phyloP scores from a whole-genome alignment of 2,113 vertebrate species.

The Hystrix cristata region DNA sequence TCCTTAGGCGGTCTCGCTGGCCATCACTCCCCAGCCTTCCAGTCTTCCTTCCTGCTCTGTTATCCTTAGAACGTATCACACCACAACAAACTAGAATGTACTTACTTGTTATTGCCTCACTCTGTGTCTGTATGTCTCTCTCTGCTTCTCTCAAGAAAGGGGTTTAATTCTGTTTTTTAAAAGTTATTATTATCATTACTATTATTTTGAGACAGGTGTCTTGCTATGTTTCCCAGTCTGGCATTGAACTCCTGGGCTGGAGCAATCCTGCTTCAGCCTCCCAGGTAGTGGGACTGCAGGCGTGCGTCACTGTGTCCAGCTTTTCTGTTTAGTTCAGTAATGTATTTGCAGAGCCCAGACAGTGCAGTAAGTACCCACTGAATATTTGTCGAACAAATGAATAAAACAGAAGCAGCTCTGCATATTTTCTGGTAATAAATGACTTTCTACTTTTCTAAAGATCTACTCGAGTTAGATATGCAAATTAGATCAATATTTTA shows the following conservation, averaged over 20 bases:
- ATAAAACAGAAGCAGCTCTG: neutral
- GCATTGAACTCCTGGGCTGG: neutral
- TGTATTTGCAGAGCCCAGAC: neutral
- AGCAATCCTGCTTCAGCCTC: neutral
- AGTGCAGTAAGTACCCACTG: neutral
- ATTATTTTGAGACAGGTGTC: neutral
- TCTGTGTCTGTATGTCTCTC: neutral
- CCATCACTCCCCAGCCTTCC: too few relatives aligned
- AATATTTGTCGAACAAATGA: neutral
- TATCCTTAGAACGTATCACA: neutral
- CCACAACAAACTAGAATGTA: neutral
- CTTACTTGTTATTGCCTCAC: neutral
- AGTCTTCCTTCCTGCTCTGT: neutral
- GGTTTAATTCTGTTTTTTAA: neutral
- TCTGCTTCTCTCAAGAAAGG: neutral
- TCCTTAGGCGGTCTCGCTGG: neutral
- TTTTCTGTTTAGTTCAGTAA: neutral
- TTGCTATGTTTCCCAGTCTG: neutral
- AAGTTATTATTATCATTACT: neutral
- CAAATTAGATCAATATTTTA: neutral
- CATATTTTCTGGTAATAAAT: neutral
- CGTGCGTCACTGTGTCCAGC: neutral
- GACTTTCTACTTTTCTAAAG: constrained; percentile 32
- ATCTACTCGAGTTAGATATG: neutral
- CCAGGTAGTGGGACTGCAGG: neutral